Conservation (phyloP, 1,140 invertebrate species). For the Uloborus diversus region DNA sequence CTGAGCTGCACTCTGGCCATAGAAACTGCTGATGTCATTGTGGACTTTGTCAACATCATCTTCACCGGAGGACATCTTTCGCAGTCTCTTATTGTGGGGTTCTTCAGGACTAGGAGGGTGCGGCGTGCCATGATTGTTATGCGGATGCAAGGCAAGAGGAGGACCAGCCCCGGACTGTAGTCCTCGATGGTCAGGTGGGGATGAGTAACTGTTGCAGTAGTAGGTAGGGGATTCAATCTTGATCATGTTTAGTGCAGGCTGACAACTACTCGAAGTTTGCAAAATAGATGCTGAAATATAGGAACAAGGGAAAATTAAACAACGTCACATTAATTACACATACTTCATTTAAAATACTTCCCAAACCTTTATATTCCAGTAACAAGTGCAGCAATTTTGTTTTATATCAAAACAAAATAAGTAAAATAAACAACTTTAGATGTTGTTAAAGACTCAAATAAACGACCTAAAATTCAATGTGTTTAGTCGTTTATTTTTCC, state of each 20-base stretch:
- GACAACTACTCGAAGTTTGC: constrained; percentile 80
- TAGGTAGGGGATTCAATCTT: constrained; percentile 90
- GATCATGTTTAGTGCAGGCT: constrained; percentile 81
- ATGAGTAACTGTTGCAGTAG: constrained; percentile 89
- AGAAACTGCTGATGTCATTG: constrained; percentile 64
- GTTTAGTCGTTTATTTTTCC: too few species aligned
- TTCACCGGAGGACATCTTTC: constrained; percentile 71
- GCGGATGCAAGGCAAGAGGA: constrained; percentile 57
- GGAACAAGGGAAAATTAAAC: too few species aligned
- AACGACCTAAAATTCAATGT: too few species aligned
- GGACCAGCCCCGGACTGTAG: constrained; percentile 58
- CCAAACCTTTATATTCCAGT: too few species aligned
- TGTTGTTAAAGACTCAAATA: too few species aligned
- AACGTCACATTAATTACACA: too few species aligned
- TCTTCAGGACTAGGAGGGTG: constrained; percentile 65
- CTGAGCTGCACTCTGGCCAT: constrained; percentile 71
- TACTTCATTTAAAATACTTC: too few species aligned
- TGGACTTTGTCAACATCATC: constrained; percentile 68
- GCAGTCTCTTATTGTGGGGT: constrained; percentile 70
- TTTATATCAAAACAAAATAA: too few species aligned
- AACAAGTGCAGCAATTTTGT: too few species aligned
- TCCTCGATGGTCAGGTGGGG: constrained; percentile 72
- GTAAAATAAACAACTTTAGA: too few species aligned
- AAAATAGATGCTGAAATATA: constrained; percentile 85
- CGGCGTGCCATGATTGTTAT: constrained; percentile 45